Evolutionary conservation across 1,140 invertebrate species (phyloP).

Genomic region (Mycetomoellerius zeteki): DNA sequence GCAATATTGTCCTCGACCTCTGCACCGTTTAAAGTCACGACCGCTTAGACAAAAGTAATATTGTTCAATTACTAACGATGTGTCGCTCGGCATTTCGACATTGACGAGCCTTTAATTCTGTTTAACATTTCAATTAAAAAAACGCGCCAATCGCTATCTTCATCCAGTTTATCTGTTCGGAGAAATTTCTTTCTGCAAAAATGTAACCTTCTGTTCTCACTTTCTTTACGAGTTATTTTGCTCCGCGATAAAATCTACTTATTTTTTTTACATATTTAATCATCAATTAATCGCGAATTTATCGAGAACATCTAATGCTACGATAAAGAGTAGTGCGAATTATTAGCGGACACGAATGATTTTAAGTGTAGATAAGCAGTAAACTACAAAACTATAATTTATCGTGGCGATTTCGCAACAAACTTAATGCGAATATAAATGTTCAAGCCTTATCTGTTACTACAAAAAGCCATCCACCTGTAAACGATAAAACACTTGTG

Average conservation of each 20-base stretch:
- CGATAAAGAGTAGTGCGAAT: background rate
- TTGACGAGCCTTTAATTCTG: background rate
- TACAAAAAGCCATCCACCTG: background rate
- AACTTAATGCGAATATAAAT: background rate
- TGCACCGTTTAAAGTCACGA: background rate
- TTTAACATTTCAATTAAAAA: conserved; percentile 26
- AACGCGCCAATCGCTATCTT: background rate
- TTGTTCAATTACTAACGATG: conserved; percentile 41
- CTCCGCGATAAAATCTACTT: background rate
- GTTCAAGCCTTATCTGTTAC: background rate
- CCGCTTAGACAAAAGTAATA: conserved; percentile 31
- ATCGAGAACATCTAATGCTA: background rate
- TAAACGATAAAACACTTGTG: background rate
- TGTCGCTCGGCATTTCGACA: background rate
- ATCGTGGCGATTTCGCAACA: background rate
- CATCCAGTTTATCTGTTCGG: background rate
- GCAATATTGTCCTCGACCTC: conserved; percentile 34
- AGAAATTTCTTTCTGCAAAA: background rate
- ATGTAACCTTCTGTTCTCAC: background rate
- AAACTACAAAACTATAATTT: background rate
- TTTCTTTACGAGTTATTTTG: background rate
- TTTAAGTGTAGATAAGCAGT: background rate
- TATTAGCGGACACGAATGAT: background rate
- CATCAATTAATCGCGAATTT: conserved; percentile 9
- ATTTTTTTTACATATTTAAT: background rate